phyloP scores from a whole-genome alignment of 2,797 vertebrate species.

The Esox masquinongy region DNA sequence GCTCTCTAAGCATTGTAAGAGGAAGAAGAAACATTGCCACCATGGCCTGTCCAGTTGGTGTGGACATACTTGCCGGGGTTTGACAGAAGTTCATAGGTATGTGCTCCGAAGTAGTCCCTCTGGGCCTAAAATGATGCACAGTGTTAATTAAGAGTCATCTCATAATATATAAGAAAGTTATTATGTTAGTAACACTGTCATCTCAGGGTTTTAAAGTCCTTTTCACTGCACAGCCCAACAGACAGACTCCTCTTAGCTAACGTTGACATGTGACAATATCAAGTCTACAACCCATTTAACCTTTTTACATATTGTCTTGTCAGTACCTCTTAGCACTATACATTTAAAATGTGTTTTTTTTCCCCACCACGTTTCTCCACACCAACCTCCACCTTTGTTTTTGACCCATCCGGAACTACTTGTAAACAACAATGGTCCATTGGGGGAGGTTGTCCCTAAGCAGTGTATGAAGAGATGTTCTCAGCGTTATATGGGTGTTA shows the following conservation, averaged over 20 bases:
- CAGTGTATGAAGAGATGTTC: neutral
- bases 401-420: too few species aligned
- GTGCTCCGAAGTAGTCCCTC: constrained; percentile 97
- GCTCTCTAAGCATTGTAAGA: constrained; percentile 86
- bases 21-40: constrained; percentile 90
- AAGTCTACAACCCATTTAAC: constrained; percentile 32
- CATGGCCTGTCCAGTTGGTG: constrained; percentile 96
- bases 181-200: neutral
- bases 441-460: neutral
- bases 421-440: too few species aligned
- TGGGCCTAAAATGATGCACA: constrained; percentile 79
- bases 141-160: neutral
- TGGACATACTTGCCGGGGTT: constrained; percentile 87
- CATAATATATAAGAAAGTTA: neutral
- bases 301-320: constrained; percentile 28
- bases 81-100: constrained; percentile 90
- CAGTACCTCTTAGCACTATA: neutral
- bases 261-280: neutral
- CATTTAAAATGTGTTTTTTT: too few species aligned
- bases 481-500: constrained; percentile 46
- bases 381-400: too few species aligned
- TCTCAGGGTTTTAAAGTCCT: constrained; percentile 6
- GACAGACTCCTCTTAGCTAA: constrained; percentile 6
- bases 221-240: constrained; percentile 6
- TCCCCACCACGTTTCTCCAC: too few species aligned